Percentiles rank a stretch among this genome's conserved stretches.
Conservation (phyloP, 2,888 invertebrate species). For the Drosophila rubida region DNA sequence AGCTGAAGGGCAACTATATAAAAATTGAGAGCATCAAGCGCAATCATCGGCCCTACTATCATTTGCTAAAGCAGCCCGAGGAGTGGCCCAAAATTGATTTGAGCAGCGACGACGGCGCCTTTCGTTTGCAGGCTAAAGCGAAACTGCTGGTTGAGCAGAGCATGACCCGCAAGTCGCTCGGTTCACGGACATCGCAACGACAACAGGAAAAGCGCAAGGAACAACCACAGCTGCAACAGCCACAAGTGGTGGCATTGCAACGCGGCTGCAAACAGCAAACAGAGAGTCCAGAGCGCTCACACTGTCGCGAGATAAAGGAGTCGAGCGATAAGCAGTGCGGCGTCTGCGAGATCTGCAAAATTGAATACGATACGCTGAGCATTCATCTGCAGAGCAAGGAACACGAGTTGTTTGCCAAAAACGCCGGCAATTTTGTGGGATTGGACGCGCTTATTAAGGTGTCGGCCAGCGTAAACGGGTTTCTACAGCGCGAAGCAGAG, state of each 20-base stretch:
- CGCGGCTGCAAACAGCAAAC: slow-evolving; percentile 56
- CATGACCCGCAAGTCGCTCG: slow-evolving; percentile 83
- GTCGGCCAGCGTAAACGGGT: slow-evolving; percentile 89
- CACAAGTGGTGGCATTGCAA: slow-evolving; percentile 27
- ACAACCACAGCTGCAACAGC: slow-evolving; percentile 2
- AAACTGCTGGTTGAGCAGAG: slow-evolving; percentile 44
- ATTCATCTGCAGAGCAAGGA: slow-evolving; percentile 90
- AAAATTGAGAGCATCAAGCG: slow-evolving; percentile 87
- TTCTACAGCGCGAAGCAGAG: slow-evolving; percentile 87
- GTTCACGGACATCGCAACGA: slow-evolving; percentile 79
- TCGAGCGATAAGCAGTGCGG: slow-evolving; percentile 86
- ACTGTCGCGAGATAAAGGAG: slow-evolving; percentile 70
- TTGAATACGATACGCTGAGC: slow-evolving; percentile 89
- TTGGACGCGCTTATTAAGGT: slow-evolving; percentile 89
- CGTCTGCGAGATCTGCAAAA: slow-evolving; percentile 92
- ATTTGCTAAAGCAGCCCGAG: slow-evolving; percentile 81
- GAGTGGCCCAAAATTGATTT: slow-evolving; percentile 84
- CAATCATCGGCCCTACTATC: slow-evolving; percentile 84
- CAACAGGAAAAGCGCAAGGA: slow-evolving; percentile 60
- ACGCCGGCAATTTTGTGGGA: slow-evolving; percentile 90
- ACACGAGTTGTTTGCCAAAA: slow-evolving; percentile 90
- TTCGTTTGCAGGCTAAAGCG: slow-evolving; percentile 69
- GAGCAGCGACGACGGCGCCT: slow-evolving; percentile 82
- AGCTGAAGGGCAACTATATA: slow-evolving; percentile 88
- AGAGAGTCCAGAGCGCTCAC: slow-evolving; percentile 35